A percentile compares a stretch with the other conserved stretches of the same genome.
These are phyloP conservation scores for Drosophila suboccidentalis DNA, from an alignment of 2,888 invertebrate genomes.

Conservation along the genomic window DNA sequence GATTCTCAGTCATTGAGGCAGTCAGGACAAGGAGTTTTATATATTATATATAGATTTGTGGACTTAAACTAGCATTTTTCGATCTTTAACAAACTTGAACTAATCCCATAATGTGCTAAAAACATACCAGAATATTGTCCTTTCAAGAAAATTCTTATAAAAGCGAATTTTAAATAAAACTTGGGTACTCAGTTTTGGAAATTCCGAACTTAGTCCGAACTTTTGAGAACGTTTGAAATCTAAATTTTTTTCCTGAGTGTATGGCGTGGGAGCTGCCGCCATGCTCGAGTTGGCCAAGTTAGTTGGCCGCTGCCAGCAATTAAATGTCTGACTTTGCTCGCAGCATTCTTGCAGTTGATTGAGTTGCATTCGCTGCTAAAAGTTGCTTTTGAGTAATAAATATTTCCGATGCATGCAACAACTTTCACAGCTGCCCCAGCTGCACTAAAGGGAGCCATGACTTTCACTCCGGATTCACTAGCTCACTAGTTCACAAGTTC, in stretches of 20 bases:
- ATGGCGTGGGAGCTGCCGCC: neutral
- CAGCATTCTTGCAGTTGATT: slow-evolving; percentile 48
- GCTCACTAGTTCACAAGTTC: slow-evolving; percentile 9
- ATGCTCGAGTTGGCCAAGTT: slow-evolving; percentile 15
- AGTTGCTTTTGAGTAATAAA: slow-evolving; percentile 43
- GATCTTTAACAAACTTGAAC: too few relatives aligned
- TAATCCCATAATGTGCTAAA: too few relatives aligned
- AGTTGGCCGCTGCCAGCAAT: slow-evolving; percentile 33
- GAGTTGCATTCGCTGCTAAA: slow-evolving; percentile 57
- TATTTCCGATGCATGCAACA: slow-evolving; percentile 37
- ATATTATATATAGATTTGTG: too few relatives aligned
- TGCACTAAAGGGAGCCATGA: slow-evolving; percentile 3
- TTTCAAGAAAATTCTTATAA: too few relatives aligned
- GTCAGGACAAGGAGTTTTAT: too few relatives aligned
- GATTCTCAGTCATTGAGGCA: too few relatives aligned
- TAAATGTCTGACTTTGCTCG: slow-evolving; percentile 26
- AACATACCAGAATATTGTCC: too few relatives aligned
- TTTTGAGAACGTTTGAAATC: too few relatives aligned
- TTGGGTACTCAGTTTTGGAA: too few relatives aligned
- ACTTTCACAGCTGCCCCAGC: slow-evolving; percentile 8
- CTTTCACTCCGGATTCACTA: slow-evolving; percentile 2
- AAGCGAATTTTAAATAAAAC: too few relatives aligned
- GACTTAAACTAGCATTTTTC: too few relatives aligned
- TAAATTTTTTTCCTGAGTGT: neutral
- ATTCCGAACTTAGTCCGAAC: too few relatives aligned